Percentiles rank a stretch among this genome's conserved stretches.
Conservation (phyloP, 2,797 vertebrate species). For the Halcyon chelicuti region DNA sequence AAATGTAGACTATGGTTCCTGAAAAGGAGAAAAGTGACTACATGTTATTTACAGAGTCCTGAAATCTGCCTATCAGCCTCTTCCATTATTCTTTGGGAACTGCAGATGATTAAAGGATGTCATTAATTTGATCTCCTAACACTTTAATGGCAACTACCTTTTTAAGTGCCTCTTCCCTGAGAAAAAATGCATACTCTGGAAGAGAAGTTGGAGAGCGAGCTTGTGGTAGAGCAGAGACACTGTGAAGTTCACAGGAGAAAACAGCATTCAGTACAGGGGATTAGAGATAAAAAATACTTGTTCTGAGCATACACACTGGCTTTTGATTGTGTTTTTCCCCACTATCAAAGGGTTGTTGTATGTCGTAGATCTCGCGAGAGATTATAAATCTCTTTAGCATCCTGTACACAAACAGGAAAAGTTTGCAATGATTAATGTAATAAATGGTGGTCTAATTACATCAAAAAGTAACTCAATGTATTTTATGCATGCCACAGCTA, state of each 20-base stretch:
- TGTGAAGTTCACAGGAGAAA: background rate
- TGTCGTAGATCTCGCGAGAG: background rate
- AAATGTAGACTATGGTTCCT: background rate
- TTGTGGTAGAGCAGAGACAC: background rate
- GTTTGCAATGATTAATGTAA: constrained; percentile 34
- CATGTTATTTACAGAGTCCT: background rate
- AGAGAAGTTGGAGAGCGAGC: background rate
- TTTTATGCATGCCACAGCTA: constrained; percentile 46
- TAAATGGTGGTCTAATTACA: constrained; percentile 52
- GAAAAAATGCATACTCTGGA: background rate
- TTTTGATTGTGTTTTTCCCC: constrained; percentile 10
- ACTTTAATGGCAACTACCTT: background rate
- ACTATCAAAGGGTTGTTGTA: background rate
- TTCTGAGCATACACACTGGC: background rate
- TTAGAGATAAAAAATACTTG: background rate
- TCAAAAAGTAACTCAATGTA: background rate
- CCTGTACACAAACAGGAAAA: background rate
- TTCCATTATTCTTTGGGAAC: constrained; percentile 7
- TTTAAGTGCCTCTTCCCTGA: constrained; percentile 7
- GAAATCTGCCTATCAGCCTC: background rate
- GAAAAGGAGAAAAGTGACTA: background rate
- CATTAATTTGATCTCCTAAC: constrained; percentile 21
- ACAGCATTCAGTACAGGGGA: background rate
- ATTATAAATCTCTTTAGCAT: background rate
- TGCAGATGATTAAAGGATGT: constrained; percentile 33